Base-by-base conservation (phyloP, 2,113 vertebrate genomes). In the Orcinus orca region DNA sequence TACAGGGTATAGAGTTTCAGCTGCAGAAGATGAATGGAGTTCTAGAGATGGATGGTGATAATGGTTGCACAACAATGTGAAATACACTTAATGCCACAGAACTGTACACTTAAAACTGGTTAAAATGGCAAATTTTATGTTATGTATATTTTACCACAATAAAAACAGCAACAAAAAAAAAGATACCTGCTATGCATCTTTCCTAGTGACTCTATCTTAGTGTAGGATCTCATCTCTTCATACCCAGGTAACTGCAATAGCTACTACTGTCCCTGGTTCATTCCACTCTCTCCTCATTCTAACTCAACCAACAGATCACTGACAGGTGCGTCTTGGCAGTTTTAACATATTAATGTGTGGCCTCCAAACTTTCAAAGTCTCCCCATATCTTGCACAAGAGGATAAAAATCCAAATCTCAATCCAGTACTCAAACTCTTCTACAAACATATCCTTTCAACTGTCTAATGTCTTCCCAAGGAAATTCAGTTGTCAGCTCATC, bases 401-500 rank as follows among this genome's bases (percentile, higher is more conserved):
- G 55, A 90, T 87, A 68, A 92, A 95, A 97, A 79, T 14, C 5
- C n/a, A 83, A 96, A 47, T 47, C 81, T 89, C 68, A 95, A 80
- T 89, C 63, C 23, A 74, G 29, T 38, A 65, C 9, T 94, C 62
- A 62, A 83, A 88, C 13, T 5, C 13, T 93, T 95, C 77, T 60
- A 71, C 18, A 70, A 62, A 90, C 38, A 80, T n/a, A 94, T 26
- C 20, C 17, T 96, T 88, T 77, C 73, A 88, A 93, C 8, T 73
- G 21, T 31, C 36, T 71, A 47, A 21, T 5, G 23, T 82, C 50
- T 87, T 88, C 29, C 58, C 55, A n/a, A 85, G 67, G 80, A 95
- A 97, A 91, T 85, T 85, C 58, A 90, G 79, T 20, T 65, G 44
- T 82, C 36, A 90, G 36, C 44, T 97, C 90, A 90, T 41, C 58